These are phyloP conservation scores for Trematocara variabile DNA, from an alignment of 2,113 vertebrate species.

Conservation along the genomic window DNA sequence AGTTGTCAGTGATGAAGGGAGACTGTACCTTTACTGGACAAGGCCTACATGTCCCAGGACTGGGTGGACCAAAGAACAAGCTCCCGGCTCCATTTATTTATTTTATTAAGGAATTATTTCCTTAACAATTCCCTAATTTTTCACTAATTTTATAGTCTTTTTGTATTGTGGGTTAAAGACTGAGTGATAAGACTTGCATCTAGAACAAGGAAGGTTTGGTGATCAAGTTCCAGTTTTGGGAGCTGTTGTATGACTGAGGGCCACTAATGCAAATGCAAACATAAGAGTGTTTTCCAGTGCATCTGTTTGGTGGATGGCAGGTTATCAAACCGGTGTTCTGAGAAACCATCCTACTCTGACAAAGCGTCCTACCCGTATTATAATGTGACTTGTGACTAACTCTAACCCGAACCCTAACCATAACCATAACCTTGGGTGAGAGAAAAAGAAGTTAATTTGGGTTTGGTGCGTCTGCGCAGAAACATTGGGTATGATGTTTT, in stretches of 20 bases:
- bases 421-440: too few relatives aligned
- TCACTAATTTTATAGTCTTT: background rate
- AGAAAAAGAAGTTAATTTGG: too few relatives aligned
- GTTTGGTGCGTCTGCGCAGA: too few relatives aligned
- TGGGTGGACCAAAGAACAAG: background rate
- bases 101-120: background rate
- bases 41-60: background rate
- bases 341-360: too few relatives aligned
- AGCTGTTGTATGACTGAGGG: background rate
- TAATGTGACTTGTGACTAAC: too few relatives aligned
- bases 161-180: background rate
- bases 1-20: background rate
- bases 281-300: background rate
- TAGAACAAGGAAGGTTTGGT: background rate
- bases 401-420: too few relatives aligned
- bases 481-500: too few relatives aligned
- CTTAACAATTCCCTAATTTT: background rate
- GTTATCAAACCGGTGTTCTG: background rate
- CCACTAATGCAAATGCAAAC: background rate
- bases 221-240: background rate
- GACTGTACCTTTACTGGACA: background rate
- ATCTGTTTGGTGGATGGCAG: background rate
- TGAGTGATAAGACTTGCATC: background rate
- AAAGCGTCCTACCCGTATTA: too few relatives aligned
- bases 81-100: background rate